phyloP scores from a whole-genome alignment of 2,888 invertebrate species.

The Trimorus sp. region DNA sequence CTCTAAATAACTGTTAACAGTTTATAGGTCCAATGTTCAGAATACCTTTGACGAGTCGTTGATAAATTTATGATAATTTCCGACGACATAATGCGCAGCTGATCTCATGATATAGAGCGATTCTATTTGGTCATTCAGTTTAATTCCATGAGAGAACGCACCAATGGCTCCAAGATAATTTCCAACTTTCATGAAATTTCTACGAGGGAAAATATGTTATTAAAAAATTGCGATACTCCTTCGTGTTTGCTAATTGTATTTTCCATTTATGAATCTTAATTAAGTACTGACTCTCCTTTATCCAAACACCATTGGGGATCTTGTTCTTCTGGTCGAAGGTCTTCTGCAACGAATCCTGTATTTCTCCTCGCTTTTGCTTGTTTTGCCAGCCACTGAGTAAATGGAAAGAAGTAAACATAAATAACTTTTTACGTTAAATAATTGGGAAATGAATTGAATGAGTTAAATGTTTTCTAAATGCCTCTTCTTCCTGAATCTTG shows the following conservation, averaged over 20 bases:
- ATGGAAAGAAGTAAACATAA: not conserved
- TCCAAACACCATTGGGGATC: conserved; percentile 91
- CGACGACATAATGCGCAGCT: conserved; percentile 89
- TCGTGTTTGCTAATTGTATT: too few relatives aligned
- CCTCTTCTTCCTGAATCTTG: conserved; percentile 87
- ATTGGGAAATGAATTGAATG: not conserved
- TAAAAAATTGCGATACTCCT: not conserved
- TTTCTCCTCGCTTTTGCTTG: conserved; percentile 88
- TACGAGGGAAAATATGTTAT: conserved; percentile 70
- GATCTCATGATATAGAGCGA: conserved; percentile 90
- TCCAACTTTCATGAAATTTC: conserved; percentile 87
- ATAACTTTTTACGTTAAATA: not conserved
- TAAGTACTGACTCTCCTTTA: conserved; percentile 87
- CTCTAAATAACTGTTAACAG: too few relatives aligned
- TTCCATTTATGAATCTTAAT: too few relatives aligned
- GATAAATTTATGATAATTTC: conserved; percentile 88
- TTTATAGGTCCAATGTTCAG: not conserved
- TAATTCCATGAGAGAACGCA: conserved; percentile 90
- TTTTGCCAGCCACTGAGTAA: conserved; percentile 87
- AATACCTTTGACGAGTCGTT: conserved; percentile 84
- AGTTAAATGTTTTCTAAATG: conserved; percentile 65
- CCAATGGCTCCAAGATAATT: conserved; percentile 92
- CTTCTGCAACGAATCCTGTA: conserved; percentile 87
- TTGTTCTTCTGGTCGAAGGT: conserved; percentile 89
- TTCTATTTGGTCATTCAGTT: conserved; percentile 87